A percentile compares a stretch with the other conserved stretches of the same genome.
Evolutionary conservation across 2,888 invertebrate genomes (phyloP).

Genomic region (Sympetrum striolatum): DNA sequence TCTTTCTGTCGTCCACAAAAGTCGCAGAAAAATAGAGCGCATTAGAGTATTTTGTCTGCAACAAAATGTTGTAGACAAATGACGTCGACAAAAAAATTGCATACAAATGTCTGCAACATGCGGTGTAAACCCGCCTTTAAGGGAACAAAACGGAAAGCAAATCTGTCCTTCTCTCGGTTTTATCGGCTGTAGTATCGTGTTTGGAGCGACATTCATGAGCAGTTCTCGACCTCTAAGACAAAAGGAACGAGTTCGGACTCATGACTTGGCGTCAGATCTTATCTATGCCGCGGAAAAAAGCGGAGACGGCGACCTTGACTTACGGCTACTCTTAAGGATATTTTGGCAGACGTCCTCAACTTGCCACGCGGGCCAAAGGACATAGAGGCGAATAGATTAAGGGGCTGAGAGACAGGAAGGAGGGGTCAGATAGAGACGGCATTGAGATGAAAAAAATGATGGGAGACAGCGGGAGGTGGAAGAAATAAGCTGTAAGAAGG

Average conservation of each 20-base stretch:
- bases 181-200: not conserved
- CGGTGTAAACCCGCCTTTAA: no score
- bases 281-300: not conserved
- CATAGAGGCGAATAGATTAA: not conserved
- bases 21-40: no score
- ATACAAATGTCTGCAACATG: no score
- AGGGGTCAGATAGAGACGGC: not conserved
- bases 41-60: no score
- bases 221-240: not conserved
- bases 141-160: no score
- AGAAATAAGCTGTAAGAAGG: not conserved
- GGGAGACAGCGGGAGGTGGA: not conserved
- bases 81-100: no score
- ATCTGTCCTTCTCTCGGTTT: not conserved
- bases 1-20: no score
- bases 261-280: not conserved
- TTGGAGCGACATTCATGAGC: not conserved
- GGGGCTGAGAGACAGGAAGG: not conserved
- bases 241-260: not conserved
- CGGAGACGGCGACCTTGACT: not conserved
- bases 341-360: not conserved
- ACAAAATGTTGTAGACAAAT: no score
- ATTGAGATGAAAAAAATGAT: no score
- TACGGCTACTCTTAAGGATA: not conserved
- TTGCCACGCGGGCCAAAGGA: not conserved